These are phyloP conservation scores for Pardosa pseudoannulata DNA, from an alignment of 2,888 invertebrate genomes.

Conservation along the genomic window DNA sequence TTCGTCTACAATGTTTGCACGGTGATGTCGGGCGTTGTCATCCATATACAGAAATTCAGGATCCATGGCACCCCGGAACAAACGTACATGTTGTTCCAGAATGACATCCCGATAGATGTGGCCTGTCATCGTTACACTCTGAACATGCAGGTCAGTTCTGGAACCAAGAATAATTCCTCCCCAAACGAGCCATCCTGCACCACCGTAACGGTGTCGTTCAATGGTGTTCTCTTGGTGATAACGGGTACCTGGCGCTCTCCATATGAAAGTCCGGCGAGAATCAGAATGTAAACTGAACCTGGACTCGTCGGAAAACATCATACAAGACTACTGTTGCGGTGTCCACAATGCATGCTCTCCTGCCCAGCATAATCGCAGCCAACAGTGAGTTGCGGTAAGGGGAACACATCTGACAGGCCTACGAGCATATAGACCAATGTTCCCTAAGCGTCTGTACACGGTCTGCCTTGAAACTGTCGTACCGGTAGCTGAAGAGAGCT, in stretches of 20 bases:
- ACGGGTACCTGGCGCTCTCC: constrained; percentile 16
- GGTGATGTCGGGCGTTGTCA: neutral
- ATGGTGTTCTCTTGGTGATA: constrained; percentile 8
- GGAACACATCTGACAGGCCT: constrained; percentile 26
- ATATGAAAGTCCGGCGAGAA: constrained; percentile 6
- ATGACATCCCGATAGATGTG: constrained; percentile 20
- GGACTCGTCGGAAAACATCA: constrained; percentile 19
- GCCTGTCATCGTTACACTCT: constrained; percentile 9
- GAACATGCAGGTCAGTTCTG: constrained; percentile 20
- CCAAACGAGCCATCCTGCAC: constrained; percentile 29
- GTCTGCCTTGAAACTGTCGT: constrained; percentile 26
- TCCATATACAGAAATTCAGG: constrained; percentile 19
- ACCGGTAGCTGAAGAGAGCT: constrained; percentile 22
- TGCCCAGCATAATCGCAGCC: neutral
- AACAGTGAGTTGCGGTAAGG: constrained; percentile 21
- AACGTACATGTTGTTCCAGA: constrained; percentile 26
- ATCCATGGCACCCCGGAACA: constrained; percentile 16
- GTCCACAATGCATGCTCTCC: constrained; percentile 16
- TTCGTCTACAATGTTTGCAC: constrained; percentile 9
- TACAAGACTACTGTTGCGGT: constrained; percentile 1
- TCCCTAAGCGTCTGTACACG: constrained; percentile 16
- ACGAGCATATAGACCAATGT: constrained; percentile 23
- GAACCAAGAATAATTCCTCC: constrained; percentile 12
- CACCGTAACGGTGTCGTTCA: constrained; percentile 16
- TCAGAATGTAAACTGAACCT: constrained; percentile 15